Conservation (phyloP, 2,888 invertebrate genomes). For the Folsomia manolachei region DNA sequence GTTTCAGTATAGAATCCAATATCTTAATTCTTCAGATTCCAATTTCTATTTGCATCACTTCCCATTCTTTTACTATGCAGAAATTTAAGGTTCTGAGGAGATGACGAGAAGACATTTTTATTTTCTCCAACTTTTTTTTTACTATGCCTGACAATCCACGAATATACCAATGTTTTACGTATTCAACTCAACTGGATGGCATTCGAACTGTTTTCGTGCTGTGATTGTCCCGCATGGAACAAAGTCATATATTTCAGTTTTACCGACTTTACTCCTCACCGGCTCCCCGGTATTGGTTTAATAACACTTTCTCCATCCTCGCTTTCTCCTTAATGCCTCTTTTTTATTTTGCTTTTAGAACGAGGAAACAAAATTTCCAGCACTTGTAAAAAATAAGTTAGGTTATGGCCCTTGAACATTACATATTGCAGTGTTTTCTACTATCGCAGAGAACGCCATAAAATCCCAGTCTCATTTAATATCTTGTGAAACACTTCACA, state of each 20-base stretch:
- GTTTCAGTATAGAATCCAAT: background rate
- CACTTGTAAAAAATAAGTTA: no score
- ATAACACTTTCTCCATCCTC: background rate
- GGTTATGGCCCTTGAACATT: no score
- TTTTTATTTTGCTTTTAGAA: no score
- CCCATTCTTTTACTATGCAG: background rate
- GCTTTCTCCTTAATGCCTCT: background rate
- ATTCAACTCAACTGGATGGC: no score
- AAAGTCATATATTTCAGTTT: background rate
- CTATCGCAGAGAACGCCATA: background rate
- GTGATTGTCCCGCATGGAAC: background rate
- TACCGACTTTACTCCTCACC: background rate
- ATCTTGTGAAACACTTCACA: background rate
- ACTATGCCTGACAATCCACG: no score
- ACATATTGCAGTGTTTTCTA: no score
- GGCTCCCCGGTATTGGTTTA: background rate
- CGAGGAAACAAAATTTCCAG: no score
- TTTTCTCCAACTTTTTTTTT: no score
- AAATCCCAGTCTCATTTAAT: background rate
- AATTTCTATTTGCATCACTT: background rate
- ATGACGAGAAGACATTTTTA: no score
- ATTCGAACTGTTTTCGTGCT: no score
- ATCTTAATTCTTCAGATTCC: background rate
- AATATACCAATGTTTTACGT: no score
- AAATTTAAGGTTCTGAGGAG: no score